Evolutionary conservation across 2,888 invertebrate genomes (phyloP), one percentile per base, ranked within the genome.

Genomic region (Clistopyga incitator): DNA sequence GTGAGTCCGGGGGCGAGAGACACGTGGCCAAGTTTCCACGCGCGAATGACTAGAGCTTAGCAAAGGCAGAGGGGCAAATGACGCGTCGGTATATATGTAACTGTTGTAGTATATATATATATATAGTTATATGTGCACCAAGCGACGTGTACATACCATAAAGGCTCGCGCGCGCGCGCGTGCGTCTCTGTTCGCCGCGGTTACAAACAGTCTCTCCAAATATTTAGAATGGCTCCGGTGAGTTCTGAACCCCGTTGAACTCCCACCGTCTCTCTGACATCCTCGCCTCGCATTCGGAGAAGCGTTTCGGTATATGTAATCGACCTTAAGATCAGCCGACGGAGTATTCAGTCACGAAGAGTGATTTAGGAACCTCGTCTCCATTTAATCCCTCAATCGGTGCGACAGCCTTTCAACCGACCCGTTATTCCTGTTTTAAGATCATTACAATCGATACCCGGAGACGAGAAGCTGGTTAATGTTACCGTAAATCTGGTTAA

Each of bases 191-290:
- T 1, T 11, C 20, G 64, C 45, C n/a, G 6, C 10, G 18, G 23
- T 15, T 23, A 45, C 23, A 45, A 18, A 15, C 67, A 23, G 20
- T 52, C 67, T 65, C 65, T 56, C 65, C 52, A 64, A 76, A 76
- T 68, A 68, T 76, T 76, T 68, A 76, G 50, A 52, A 67, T 56
- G 10, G 38, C 61, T 42, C 6, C 76, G 70, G 65, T 56, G 70
- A 59, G 29, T 74, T 29, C 71, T 67, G 47, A 67, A 61, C 61
- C 56, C 45, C 25, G 72, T 59, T 72, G 59, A 59, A 72, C 72
- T 72, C 72, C 52, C 18, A 20, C 29, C 13, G 34, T 3, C 4
- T 42, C 42, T 38, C 18, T 15, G 20, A 18, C 42, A 13, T 65
- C 42, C 13, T 42, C 13, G 20, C 13, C 3, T 20, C 64, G 18